Evolutionary conservation across 2,888 invertebrate genomes (phyloP).

Genomic region (Pteria penguin): DNA sequence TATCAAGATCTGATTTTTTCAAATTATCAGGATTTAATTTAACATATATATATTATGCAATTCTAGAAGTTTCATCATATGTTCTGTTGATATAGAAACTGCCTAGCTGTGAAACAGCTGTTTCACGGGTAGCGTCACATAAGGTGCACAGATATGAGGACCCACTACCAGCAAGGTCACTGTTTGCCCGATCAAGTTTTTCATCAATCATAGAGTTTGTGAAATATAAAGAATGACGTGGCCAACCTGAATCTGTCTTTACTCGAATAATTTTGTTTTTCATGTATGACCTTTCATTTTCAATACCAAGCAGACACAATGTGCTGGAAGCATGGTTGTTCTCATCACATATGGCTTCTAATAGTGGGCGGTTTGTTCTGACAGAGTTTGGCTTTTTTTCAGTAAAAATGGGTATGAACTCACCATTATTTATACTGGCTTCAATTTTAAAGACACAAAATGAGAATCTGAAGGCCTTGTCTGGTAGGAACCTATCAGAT

Average conservation of each 20-base stretch:
- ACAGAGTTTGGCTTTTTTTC: conserved; percentile 3
- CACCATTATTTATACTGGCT: not conserved
- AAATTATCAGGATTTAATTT: conserved; percentile 7
- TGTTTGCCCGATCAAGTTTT: not conserved
- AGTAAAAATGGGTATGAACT: not conserved
- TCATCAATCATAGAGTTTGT: conserved; percentile 15
- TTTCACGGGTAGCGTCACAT: conserved; percentile 3
- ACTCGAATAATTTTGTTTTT: not conserved
- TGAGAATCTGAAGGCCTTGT: conserved; percentile 37
- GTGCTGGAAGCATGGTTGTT: not conserved
- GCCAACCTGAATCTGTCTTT: not conserved
- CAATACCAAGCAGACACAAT: not conserved
- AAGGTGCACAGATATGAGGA: not conserved
- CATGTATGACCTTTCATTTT: not conserved
- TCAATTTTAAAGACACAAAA: conserved; percentile 33
- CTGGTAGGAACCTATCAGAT: conserved; percentile 10
- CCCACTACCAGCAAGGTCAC: not conserved
- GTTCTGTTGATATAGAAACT: not conserved
- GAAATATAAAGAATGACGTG: conserved; percentile 2
- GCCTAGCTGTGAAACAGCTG: conserved; percentile 1
- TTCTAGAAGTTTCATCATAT: not conserved
- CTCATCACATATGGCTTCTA: conserved; percentile 1
- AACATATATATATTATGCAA: not conserved
- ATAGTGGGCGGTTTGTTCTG: conserved; percentile 5
- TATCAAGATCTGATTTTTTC: not conserved